Percentiles rank a stretch among this genome's conserved stretches.
Evolutionary conservation across 1,140 invertebrate species (phyloP).

Genomic region (Maconellicoccus hirsutus): DNA sequence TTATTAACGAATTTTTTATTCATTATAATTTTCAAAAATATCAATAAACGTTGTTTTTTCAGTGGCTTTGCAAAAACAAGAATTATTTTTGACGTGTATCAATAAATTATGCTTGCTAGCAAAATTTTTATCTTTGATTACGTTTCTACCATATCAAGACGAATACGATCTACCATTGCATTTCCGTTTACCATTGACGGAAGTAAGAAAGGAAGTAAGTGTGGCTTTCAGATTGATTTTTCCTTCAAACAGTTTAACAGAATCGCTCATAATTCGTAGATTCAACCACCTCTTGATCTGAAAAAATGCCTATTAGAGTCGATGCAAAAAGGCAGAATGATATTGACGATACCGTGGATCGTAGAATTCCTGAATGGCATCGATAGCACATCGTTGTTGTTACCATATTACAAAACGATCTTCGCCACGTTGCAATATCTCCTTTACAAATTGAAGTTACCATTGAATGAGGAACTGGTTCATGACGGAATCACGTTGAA

Average conservation of each 20-base stretch:
- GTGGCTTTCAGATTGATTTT: not conserved
- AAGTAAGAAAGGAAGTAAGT: conserved; percentile 11
- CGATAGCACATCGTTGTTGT: not conserved
- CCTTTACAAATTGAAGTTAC: not conserved
- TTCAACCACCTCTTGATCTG: not conserved
- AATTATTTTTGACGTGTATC: not conserved
- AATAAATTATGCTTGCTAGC: conserved; percentile 11
- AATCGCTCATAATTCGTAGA: too few relatives aligned
- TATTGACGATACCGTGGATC: conserved; percentile 6
- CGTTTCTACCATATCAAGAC: conserved; percentile 11
- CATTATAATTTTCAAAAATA: not conserved
- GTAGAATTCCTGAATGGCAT: conserved; percentile 9
- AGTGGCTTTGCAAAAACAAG: not conserved
- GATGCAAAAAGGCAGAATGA: not conserved
- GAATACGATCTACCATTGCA: conserved; percentile 2
- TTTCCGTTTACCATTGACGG: not conserved
- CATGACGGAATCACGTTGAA: not conserved
- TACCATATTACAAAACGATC: not conserved
- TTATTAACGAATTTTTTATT: not conserved
- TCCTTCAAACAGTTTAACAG: too few relatives aligned
- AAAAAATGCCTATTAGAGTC: not conserved
- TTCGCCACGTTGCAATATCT: conserved; percentile 13
- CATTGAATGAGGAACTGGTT: not conserved
- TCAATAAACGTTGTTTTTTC: not conserved
- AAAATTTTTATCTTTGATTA: conserved; percentile 6